These are phyloP conservation scores for Cephus spinipes DNA, from an alignment of 2,888 invertebrate genomes.

Conservation along the genomic window DNA sequence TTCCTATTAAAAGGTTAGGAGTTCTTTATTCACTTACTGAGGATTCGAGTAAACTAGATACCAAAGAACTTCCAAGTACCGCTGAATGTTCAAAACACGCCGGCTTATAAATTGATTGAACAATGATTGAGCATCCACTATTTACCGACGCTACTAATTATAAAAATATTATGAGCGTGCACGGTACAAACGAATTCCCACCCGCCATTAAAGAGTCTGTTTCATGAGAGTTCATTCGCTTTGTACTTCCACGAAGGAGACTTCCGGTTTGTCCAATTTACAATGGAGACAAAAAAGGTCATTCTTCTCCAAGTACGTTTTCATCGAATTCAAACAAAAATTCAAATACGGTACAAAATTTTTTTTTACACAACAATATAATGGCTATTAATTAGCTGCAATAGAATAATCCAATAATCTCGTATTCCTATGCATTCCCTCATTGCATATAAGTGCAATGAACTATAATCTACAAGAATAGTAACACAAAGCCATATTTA, in stretches of 20 bases:
- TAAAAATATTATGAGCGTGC: background rate
- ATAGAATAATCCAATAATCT: background rate
- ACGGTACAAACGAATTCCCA: background rate
- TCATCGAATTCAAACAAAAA: background rate
- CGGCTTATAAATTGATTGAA: background rate
- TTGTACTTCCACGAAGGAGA: background rate
- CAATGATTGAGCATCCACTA: background rate
- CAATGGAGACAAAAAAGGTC: background rate
- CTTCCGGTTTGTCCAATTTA: background rate
- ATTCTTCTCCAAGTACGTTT: too few species aligned
- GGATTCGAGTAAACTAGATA: background rate
- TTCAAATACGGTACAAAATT: background rate
- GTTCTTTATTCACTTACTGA: background rate
- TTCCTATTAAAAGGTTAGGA: background rate
- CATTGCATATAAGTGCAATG: too few species aligned
- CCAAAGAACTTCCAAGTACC: background rate
- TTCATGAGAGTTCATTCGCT: background rate
- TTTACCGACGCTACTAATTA: background rate
- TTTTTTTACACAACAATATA: background rate
- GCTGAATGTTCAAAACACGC: background rate
- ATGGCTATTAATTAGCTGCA: background rate
- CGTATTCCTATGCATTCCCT: background rate
- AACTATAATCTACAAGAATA: too few species aligned
- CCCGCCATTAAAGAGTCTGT: background rate
- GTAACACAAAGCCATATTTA: too few species aligned